phyloP scores from a whole-genome alignment of 2,113 vertebrate species.

The Dipodomys merriami region DNA sequence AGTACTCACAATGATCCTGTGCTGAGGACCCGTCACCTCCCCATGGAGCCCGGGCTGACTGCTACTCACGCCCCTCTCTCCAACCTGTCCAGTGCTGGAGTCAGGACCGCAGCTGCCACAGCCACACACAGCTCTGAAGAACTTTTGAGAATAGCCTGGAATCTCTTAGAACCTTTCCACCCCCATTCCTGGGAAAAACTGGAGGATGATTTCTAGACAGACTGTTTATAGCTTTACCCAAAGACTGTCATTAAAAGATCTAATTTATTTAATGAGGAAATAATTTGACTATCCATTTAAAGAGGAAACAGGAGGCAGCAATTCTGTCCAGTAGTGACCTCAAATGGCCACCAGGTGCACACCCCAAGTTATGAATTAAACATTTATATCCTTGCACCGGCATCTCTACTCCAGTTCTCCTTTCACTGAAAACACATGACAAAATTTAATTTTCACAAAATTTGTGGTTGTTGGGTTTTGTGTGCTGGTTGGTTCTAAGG shows the following conservation, averaged over 20 bases:
- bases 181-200: neutral
- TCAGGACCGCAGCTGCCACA: too few relatives aligned
- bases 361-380: conserved; percentile 18
- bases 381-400: neutral
- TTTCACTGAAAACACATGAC: conserved; percentile 40
- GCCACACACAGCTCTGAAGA: neutral
- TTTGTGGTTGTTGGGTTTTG: neutral
- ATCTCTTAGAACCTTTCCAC: neutral
- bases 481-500: too few relatives aligned
- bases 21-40: neutral
- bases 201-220: conserved; percentile 3
- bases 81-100: neutral
- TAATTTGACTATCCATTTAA: conserved; percentile 30
- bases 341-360: conserved; percentile 33
- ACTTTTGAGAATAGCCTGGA: neutral
- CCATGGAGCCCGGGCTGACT: too few relatives aligned
- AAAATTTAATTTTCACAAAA: conserved; percentile 46
- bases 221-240: conserved; percentile 29
- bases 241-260: conserved; percentile 35
- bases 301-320: conserved; percentile 11
- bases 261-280: conserved; percentile 48
- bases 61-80: neutral
- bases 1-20: neutral
- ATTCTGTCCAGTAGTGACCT: conserved; percentile 38
- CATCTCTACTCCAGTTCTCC: conserved; percentile 45